Evolutionary conservation across 1,140 invertebrate species (phyloP).

Genomic region (Aphidius ervi): DNA sequence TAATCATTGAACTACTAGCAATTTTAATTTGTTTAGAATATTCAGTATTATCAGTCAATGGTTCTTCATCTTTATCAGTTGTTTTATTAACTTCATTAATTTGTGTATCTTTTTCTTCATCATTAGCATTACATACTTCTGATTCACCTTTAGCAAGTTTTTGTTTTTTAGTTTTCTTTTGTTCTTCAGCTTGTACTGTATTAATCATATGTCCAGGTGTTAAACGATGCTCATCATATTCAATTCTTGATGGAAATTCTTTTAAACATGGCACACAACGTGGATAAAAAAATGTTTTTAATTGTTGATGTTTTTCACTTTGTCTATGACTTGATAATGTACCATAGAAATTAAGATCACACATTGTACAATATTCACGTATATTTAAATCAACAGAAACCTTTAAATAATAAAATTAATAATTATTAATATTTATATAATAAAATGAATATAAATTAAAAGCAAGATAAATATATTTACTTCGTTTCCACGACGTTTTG

Average conservation of each 20-base stretch:
- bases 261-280: constrained; percentile 70
- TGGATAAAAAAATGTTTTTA: constrained; percentile 79
- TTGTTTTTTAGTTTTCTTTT: constrained; percentile 46
- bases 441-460: constrained; percentile 6
- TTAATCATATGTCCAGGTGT: constrained; percentile 65
- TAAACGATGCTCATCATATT: constrained; percentile 66
- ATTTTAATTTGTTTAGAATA: constrained; percentile 44
- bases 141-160: constrained; percentile 51
- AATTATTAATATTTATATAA: neutral
- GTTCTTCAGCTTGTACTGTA: constrained; percentile 44
- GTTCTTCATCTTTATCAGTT: constrained; percentile 44
- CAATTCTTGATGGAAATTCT: constrained; percentile 73
- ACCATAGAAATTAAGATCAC: constrained; percentile 73
- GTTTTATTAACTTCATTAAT: constrained; percentile 35
- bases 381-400: constrained; percentile 47
- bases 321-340: constrained; percentile 73
- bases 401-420: constrained; percentile 27
- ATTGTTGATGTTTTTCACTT: constrained; percentile 72
- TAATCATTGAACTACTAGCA: constrained; percentile 46
- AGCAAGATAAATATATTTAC: constrained; percentile 37
- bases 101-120: constrained; percentile 47
- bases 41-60: constrained; percentile 30
- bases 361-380: constrained; percentile 76
- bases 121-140: constrained; percentile 47
- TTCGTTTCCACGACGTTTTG: constrained; percentile 68